Conservation (phyloP, 2,888 invertebrate species). For the Strigamia transsilvanica region DNA sequence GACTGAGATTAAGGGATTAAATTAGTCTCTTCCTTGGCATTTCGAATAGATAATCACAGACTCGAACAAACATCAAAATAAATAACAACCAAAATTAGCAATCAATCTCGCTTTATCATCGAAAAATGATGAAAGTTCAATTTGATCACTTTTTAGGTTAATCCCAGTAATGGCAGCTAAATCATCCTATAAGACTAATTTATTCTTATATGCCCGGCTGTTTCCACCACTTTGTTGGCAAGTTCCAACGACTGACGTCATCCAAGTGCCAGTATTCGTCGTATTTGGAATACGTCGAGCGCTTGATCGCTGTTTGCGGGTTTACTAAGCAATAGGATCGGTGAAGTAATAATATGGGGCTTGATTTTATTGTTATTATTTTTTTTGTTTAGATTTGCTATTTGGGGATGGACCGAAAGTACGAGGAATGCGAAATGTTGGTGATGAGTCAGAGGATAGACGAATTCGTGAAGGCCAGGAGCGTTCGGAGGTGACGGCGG, state of each 20-base stretch:
- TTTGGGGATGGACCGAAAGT: constrained; percentile 48
- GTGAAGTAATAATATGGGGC: constrained; percentile 55
- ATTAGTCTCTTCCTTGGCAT: no score
- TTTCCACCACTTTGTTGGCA: constrained; percentile 88
- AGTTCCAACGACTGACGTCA: constrained; percentile 78
- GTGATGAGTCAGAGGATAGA: not conserved
- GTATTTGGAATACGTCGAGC: constrained; percentile 66
- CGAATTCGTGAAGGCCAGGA: not conserved
- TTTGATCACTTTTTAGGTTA: no score
- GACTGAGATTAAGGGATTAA: no score
- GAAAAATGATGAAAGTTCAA: no score
- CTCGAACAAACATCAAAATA: no score
- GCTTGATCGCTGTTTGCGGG: constrained; percentile 76
- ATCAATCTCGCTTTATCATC: no score
- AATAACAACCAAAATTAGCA: no score
- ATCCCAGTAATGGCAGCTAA: constrained; percentile 87
- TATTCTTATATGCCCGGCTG: constrained; percentile 96
- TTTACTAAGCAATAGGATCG: constrained; percentile 80
- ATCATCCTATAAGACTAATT: constrained; percentile 74
- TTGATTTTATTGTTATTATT: not conserved
- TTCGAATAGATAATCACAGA: no score
- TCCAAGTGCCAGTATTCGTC: constrained; percentile 74
- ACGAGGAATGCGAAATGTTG: not conserved
- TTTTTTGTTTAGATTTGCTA: constrained; percentile 54
- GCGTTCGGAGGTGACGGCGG: not conserved